A percentile compares a stretch with the other conserved stretches of the same genome.
These are phyloP conservation scores for Semotilus atromaculatus DNA, from an alignment of 2,797 vertebrate species.

Conservation along the genomic window DNA sequence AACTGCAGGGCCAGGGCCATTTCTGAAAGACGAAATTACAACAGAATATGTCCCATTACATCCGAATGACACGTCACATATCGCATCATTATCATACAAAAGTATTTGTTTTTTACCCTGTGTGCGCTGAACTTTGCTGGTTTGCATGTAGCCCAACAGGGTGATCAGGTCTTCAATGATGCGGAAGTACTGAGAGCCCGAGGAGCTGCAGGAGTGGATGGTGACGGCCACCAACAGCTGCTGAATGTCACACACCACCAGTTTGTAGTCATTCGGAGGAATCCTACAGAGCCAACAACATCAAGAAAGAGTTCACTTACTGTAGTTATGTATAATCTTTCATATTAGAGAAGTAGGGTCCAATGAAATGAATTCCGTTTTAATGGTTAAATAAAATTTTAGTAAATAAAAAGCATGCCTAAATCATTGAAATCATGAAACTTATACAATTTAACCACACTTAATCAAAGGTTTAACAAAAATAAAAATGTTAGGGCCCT, in stretches of 20 bases:
- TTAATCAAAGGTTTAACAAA: constrained; percentile 3
- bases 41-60: not conserved
- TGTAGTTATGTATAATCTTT: not conserved
- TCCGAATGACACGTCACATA: not conserved
- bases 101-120: constrained; percentile 79
- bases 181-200: constrained; percentile 97
- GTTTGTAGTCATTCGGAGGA: constrained; percentile 90
- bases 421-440: not conserved
- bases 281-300: constrained; percentile 76
- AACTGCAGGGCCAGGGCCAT: constrained; percentile 94
- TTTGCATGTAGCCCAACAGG: constrained; percentile 93
- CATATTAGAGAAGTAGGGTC: not conserved
- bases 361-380: not conserved
- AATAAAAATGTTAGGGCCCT: too few relatives aligned
- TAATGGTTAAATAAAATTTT: not conserved
- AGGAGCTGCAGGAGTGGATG: constrained; percentile 97
- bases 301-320: not conserved
- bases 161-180: constrained; percentile 98
- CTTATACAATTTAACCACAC: too few relatives aligned
- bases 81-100: not conserved
- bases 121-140: constrained; percentile 90
- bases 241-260: constrained; percentile 95
- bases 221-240: constrained; percentile 93
- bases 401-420: not conserved
- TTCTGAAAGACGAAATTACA: constrained; percentile 71